phyloP scores from a whole-genome alignment of 1,140 invertebrate species.

The Aphidius gifuensis region DNA sequence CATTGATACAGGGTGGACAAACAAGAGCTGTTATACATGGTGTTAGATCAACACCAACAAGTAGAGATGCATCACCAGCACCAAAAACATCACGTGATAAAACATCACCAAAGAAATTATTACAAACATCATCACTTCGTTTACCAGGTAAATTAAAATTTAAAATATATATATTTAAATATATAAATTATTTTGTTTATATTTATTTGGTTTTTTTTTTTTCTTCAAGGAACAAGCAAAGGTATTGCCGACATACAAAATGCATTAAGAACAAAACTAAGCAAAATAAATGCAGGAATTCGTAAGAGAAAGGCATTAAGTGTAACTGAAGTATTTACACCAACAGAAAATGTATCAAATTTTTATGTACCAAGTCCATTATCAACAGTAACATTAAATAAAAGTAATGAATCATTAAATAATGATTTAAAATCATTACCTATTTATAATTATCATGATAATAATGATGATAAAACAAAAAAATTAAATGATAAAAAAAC shows the following conservation, averaged over 20 bases:
- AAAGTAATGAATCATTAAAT: slow-evolving; percentile 30
- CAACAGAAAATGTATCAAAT: slow-evolving; percentile 49
- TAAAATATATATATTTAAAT: too few relatives aligned
- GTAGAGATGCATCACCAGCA: slow-evolving; percentile 49
- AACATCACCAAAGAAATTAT: slow-evolving; percentile 51
- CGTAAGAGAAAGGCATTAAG: slow-evolving; percentile 63
- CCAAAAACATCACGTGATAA: slow-evolving; percentile 41
- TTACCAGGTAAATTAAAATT: slow-evolving; percentile 52
- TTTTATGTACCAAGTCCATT: slow-evolving; percentile 68
- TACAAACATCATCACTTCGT: slow-evolving; percentile 62
- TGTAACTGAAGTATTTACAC: slow-evolving; percentile 64
- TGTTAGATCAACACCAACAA: slow-evolving; percentile 47
- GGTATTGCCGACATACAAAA: slow-evolving; percentile 59
- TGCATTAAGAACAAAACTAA: slow-evolving; percentile 63
- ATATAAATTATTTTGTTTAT: neutral
- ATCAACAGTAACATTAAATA: slow-evolving; percentile 36
- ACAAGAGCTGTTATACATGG: slow-evolving; percentile 45
- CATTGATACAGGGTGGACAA: slow-evolving; percentile 35
- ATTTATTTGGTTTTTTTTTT: neutral
- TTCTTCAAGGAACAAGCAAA: slow-evolving; percentile 30
- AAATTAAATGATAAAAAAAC: neutral
- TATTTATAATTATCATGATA: slow-evolving; percentile 28
- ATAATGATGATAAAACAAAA: slow-evolving; percentile 27
- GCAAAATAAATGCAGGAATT: slow-evolving; percentile 65
- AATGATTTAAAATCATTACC: neutral